Percentiles rank a stretch among this genome's conserved stretches.
Evolutionary conservation across 2,797 vertebrate genomes (phyloP).

Genomic region (Pseudochirops corinnae): DNA sequence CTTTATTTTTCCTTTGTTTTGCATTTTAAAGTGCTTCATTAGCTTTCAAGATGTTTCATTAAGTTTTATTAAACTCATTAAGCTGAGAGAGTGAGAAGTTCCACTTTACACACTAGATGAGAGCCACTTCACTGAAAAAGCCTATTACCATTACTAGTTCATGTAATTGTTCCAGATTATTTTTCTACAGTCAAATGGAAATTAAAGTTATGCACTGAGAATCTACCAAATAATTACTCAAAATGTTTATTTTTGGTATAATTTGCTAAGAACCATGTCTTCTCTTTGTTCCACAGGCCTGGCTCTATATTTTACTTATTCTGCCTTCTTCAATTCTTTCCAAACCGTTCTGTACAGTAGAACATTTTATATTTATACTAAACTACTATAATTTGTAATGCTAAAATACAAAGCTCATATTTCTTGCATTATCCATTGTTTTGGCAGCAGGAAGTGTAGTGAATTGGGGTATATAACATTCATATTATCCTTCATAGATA

Average conservation of each 20-base stretch:
- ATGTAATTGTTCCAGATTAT: slow-evolving; percentile 53
- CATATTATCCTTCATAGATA: not conserved
- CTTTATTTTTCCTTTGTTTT: slow-evolving; percentile 73
- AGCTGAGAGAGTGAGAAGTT: slow-evolving; percentile 73
- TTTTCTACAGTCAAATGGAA: slow-evolving; percentile 54
- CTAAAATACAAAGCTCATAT: not conserved
- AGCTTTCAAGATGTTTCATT: slow-evolving; percentile 80
- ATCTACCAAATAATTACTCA: slow-evolving; percentile 54
- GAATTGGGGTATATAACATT: not conserved
- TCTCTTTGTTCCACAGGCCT: accelerated
- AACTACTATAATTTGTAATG: not conserved
- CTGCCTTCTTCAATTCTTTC: not conserved
- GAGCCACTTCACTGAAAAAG: slow-evolving; percentile 69
- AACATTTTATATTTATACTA: not conserved
- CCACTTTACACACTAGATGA: slow-evolving; percentile 70
- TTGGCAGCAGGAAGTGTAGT: not conserved
- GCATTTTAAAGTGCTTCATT: slow-evolving; percentile 81
- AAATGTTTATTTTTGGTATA: not conserved
- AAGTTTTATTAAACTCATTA: slow-evolving; percentile 84
- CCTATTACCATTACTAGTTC: slow-evolving; percentile 67
- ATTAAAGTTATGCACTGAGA: not conserved
- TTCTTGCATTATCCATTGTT: not conserved
- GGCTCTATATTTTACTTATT: not conserved
- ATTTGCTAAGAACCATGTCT: not conserved
- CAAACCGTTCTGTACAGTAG: not conserved